Conservation (phyloP, 2,888 invertebrate genomes). For the Callinectes sapidus region DNA sequence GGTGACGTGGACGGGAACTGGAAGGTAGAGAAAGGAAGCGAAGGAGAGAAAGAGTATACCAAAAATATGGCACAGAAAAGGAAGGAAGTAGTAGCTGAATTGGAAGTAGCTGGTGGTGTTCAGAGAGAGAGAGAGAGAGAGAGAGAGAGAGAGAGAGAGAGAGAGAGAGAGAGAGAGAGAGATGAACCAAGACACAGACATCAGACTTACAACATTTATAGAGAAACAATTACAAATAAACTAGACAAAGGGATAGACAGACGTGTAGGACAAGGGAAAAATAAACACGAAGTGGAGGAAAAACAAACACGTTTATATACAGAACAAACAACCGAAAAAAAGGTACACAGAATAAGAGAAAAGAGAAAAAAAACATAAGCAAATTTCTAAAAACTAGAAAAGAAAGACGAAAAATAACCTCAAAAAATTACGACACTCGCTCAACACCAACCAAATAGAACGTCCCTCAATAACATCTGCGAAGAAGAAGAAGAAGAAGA, state of each 20-base stretch:
- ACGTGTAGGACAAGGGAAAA: background rate
- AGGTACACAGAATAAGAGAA: background rate
- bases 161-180: background rate
- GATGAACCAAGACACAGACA: background rate
- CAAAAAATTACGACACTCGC: background rate
- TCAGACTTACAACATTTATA: background rate
- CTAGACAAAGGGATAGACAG: background rate
- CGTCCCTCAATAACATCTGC: background rate
- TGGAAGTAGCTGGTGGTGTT: background rate
- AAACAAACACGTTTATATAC: no score
- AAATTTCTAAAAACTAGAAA: background rate
- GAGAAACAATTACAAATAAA: background rate
- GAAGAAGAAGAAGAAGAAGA: background rate
- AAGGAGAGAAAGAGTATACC: background rate
- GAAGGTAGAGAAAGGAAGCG: background rate
- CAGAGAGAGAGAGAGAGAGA: constrained; percentile 30
- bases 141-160: constrained; percentile 18
- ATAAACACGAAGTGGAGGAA: no score
- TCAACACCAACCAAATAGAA: background rate
- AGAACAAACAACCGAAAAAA: background rate
- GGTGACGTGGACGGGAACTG: background rate
- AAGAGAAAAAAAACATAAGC: no score
- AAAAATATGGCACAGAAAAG: background rate
- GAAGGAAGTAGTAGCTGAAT: background rate
- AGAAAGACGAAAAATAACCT: background rate